Evolutionary conservation across 2,888 invertebrate genomes (phyloP).

Genomic region (Drosophila rellima): DNA sequence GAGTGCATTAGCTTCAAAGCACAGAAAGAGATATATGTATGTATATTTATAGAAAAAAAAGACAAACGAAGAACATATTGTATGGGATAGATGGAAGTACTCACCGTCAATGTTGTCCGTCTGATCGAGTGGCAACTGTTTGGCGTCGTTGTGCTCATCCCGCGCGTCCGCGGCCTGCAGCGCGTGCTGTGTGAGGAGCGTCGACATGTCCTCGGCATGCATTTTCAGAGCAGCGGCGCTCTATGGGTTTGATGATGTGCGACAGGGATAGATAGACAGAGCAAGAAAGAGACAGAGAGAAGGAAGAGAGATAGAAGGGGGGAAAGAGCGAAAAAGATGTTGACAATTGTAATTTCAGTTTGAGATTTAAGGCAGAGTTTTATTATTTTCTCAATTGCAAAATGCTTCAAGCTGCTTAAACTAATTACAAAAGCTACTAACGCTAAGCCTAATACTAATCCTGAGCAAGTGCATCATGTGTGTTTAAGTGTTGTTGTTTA

Average conservation of each 20-base stretch:
- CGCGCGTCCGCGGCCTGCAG: conserved; percentile 87
- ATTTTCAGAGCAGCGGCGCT: conserved; percentile 83
- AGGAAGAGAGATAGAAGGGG: conserved; percentile 5
- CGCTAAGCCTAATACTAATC: conserved; percentile 61
- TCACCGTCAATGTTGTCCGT: conserved; percentile 92
- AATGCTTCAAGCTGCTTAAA: conserved; percentile 64
- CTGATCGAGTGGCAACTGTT: conserved; percentile 89
- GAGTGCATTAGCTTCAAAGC: conserved; percentile 76
- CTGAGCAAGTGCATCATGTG: conserved; percentile 63
- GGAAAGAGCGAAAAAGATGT: conserved; percentile 17
- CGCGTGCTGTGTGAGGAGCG: conserved; percentile 88
- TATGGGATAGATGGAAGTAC: conserved; percentile 80
- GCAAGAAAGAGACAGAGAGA: conserved; percentile 4
- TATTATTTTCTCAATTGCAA: conserved; percentile 57
- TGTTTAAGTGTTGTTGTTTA: conserved; percentile 26
- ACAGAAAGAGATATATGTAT: conserved; percentile 70
- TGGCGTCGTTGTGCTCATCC: conserved; percentile 87
- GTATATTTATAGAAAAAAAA: conserved; percentile 47
- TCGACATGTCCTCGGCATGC: conserved; percentile 88
- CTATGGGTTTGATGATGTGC: conserved; percentile 27
- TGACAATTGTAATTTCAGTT: conserved; percentile 24
- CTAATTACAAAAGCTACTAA: conserved; percentile 55
- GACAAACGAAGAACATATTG: conserved; percentile 26
- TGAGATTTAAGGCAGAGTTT: conserved; percentile 9
- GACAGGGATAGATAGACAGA: conserved; percentile 1